Base-by-base conservation (phyloP, 2,797 vertebrate genomes). In the Bovichtus variegatus region DNA sequence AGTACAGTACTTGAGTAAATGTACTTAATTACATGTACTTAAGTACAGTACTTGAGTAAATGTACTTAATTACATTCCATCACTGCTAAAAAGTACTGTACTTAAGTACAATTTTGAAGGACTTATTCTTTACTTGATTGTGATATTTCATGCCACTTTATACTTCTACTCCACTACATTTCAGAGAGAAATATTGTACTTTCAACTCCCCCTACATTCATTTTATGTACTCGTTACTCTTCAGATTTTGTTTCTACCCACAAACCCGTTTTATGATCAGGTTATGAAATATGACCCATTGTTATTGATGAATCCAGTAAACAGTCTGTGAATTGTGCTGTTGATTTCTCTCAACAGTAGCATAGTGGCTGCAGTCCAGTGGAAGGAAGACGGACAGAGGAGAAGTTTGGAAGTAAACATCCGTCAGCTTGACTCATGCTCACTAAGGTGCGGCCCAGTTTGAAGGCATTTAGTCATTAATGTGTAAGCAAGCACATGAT, bases 381-480 rank as follows among this genome's bases (percentile, higher is more conserved):
- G 18, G 3, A 31, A 66, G 25, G 58, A 83, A 74, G 71, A 31
- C 62, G 59, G 77, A 80, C 47, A 49, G 31, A 71, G 67, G 58
- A 74, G 67, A 49, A 71, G 63, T 80, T 76, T 74, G 85, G 58
- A 91, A 79, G 47, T 72, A 71, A 87, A 76, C 67, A 66, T 85
- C 57, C 49, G 36, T 72, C 59, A 27, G 27, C 72, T 60, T 86
- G 73, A 81, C 77, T 82, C 74, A 87, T 92, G 90, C 68, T 87
- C 61, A 77, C 71, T 76, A 75, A 80, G 78, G 89, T 80, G 53
- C 6, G 40, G 57, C 41, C 11, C 65, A 12, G 27, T n/a, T 61
- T 23, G 5, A 51, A 76, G 62, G 9, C 34, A 58, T 46, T 61
- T 3, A 40, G 13, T 55, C 12, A 47, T 62, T 50, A 13, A 50